Percentiles rank a stretch among this genome's conserved stretches.
These are phyloP conservation scores for Engystomops pustulosus DNA, from an alignment of 2,113 vertebrate genomes.

Conservation along the genomic window DNA sequence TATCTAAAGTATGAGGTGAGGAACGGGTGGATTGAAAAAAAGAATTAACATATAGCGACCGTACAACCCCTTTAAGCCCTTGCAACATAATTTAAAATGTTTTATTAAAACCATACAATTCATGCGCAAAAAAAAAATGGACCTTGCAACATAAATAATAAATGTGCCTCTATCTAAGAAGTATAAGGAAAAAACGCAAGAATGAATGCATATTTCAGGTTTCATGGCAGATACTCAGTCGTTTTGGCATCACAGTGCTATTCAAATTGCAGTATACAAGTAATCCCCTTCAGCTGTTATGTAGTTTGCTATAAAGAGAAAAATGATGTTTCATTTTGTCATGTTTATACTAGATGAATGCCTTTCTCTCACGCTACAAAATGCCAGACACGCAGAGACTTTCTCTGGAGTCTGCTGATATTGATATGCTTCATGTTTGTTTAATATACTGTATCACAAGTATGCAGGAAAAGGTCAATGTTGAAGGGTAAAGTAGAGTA, in stretches of 20 bases:
- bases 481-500: neutral
- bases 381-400: slow-evolving; percentile 14
- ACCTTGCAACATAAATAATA: too few species aligned
- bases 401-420: neutral
- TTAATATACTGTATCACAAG: neutral
- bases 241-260: neutral
- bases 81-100: too few species aligned
- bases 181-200: too few species aligned
- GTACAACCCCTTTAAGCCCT: too few species aligned
- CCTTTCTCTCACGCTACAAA: slow-evolving; percentile 33
- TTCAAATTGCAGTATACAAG: neutral
- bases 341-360: slow-evolving; percentile 11
- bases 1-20: too few species aligned
- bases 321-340: neutral
- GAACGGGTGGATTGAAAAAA: too few species aligned
- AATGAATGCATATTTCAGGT: too few species aligned
- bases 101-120: too few species aligned
- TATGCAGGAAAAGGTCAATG: neutral
- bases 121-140: too few species aligned
- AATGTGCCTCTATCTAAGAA: too few species aligned
- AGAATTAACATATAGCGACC: too few species aligned
- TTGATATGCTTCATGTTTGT: neutral
- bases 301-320: neutral
- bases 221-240: too few species aligned
- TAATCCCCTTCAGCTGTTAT: slow-evolving; percentile 6